A percentile compares a stretch with the other conserved stretches of the same genome.
Evolutionary conservation across 1,140 invertebrate genomes (phyloP).

Genomic region (Glomeris maerens): DNA sequence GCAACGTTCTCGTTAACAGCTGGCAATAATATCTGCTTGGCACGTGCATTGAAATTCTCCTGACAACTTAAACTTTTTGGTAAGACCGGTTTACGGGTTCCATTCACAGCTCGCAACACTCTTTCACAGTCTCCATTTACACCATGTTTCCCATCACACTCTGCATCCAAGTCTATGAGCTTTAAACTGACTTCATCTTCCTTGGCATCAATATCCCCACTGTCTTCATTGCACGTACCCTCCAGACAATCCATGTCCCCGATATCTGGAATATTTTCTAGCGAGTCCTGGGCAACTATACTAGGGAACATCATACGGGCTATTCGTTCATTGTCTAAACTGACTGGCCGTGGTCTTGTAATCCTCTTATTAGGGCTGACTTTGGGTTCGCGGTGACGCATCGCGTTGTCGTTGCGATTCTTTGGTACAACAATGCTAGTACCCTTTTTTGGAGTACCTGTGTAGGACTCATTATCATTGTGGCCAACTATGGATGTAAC

Average conservation of each 20-base stretch:
- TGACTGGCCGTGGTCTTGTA: too few species aligned
- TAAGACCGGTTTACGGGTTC: neutral
- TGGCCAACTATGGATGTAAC: neutral
- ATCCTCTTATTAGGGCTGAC: neutral
- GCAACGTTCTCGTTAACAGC: neutral
- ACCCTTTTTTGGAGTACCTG: neutral
- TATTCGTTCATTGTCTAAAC: too few species aligned
- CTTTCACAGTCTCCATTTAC: neutral
- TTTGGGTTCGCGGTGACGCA: neutral
- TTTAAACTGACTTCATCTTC: neutral
- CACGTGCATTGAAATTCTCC: neutral
- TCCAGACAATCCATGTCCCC: too few species aligned
- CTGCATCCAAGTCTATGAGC: neutral
- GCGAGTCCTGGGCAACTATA: neutral
- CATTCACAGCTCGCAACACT: neutral
- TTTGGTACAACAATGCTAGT: neutral
- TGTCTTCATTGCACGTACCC: neutral
- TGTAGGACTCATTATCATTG: neutral
- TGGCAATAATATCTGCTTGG: neutral
- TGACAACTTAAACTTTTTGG: neutral
- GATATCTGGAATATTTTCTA: constrained; percentile 1
- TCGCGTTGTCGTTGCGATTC: neutral
- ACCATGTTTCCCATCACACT: neutral
- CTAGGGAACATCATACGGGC: neutral
- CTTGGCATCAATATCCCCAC: neutral